A percentile compares a stretch with the other conserved stretches of the same genome.
Conservation (phyloP, 2,113 vertebrate genomes). For the Halichoerus grypus region DNA sequence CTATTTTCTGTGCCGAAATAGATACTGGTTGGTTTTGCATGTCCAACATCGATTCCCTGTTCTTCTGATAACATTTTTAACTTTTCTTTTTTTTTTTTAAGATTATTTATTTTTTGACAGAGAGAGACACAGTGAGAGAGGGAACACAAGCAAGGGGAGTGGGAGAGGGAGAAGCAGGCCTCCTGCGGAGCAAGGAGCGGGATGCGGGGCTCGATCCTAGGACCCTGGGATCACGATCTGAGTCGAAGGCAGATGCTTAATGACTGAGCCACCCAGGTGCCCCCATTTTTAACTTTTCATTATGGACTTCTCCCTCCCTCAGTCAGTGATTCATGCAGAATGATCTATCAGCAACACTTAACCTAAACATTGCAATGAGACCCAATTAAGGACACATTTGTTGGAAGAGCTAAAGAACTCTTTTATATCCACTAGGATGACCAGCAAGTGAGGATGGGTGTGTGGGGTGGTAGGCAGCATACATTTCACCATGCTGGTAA, state of each 20-base stretch:
- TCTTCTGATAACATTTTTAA: neutral
- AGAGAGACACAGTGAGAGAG: too few species aligned
- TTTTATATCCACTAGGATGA: neutral
- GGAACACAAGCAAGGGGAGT: too few species aligned
- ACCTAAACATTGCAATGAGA: neutral
- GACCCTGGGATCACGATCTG: too few species aligned
- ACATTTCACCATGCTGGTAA: neutral
- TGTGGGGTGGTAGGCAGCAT: neutral
- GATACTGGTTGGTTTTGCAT: neutral
- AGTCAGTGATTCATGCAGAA: neutral
- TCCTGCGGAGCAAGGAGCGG: too few species aligned
- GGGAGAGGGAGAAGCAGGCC: too few species aligned
- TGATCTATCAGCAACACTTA: neutral
- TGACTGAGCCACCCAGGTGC: too few species aligned
- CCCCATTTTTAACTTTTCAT: neutral
- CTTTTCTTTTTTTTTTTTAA: neutral
- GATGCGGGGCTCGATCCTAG: too few species aligned
- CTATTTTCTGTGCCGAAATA: neutral
- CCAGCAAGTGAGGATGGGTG: neutral
- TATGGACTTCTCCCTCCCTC: neutral
- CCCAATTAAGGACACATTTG: neutral
- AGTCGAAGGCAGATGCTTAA: too few species aligned
- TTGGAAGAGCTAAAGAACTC: neutral
- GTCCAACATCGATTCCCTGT: neutral
- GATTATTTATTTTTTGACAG: too few species aligned